Conservation (phyloP, 2,797 vertebrate species). For the Manis pentadactyla region DNA sequence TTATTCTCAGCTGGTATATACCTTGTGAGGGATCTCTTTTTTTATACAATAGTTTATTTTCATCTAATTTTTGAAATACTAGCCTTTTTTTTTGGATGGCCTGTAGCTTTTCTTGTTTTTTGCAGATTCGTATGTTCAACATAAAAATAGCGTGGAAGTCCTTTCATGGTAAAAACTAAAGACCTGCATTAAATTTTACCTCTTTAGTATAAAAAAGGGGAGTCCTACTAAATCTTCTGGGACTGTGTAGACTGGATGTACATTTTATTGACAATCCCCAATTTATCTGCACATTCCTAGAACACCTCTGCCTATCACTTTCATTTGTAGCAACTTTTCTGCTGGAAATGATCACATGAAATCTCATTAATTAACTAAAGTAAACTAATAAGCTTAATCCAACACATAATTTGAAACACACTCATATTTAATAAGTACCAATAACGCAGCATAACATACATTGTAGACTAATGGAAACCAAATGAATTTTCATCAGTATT, state of each 20-base stretch:
- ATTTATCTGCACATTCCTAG: conserved; percentile 57
- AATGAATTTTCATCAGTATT: conserved; percentile 40
- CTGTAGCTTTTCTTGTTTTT: background rate
- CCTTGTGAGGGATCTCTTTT: background rate
- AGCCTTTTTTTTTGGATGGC: background rate
- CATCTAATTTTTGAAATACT: background rate
- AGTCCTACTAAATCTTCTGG: conserved; percentile 61
- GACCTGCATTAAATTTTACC: background rate
- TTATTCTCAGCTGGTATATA: background rate
- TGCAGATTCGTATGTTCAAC: background rate
- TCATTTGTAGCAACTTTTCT: conserved; percentile 47
- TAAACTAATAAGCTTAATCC: background rate
- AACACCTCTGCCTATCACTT: conserved; percentile 3
- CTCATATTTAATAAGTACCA: conserved; percentile 62
- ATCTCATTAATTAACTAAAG: conserved; percentile 61
- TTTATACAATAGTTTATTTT: background rate
- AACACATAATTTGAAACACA: conserved; percentile 49
- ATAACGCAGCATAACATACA: background rate
- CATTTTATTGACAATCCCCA: conserved; percentile 46
- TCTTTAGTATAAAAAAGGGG: conserved; percentile 72
- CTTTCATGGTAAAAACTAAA: conserved; percentile 49
- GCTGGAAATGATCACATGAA: conserved; percentile 28
- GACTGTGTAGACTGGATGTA: conserved; percentile 57
- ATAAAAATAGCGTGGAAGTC: background rate
- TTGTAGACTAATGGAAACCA: conserved; percentile 31